Evolutionary conservation across 1,140 invertebrate genomes (phyloP), one percentile per base, ranked within the genome.

Genomic region (Venturia canescens): DNA sequence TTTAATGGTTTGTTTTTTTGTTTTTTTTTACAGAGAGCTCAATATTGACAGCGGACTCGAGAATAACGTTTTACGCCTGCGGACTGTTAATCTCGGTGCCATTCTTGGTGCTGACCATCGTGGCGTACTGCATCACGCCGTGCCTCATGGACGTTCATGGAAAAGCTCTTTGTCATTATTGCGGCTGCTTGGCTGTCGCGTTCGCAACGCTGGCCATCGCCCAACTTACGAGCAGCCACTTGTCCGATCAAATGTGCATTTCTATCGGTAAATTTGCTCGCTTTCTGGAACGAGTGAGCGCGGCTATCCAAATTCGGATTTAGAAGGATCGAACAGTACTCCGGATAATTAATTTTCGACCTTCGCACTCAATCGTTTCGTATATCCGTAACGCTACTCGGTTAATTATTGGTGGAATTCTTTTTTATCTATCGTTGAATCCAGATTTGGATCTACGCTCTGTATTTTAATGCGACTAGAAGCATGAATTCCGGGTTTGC

Each of bases 1-100:
- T 66, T 27, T n/a, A n/a, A n/a, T n/a, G n/a, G n/a, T n/a, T n/a
- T n/a, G n/a, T n/a, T n/a, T n/a, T n/a, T n/a, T n/a, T n/a, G n/a
- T 66, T 66, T 23, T 13, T 57, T 87, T 85, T 7, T 23, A 57
- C 80, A 90, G 90, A 86, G 29, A 27, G 15, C 11, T 44, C 74
- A 70, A 18, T 82, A 53, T 27, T 72, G 2, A 71, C 75, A 9
- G 82, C 84, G 0, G 89, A 90, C 76, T 31, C 84, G 5, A 83
- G 86, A 57, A 66, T 91, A 21, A 88, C 82, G 9, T 83, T 91
- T 50, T 92, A 91, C 80, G 88, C 90, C 11, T 85, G 85, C 26
- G 92, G 92, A 1, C 87, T 93, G 44, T 78, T 93, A 38, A 89
- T 93, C 77, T 93, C 93, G 0, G 90, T 93, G 44, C 90, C 92